Percentiles rank a stretch among this genome's conserved stretches.
Evolutionary conservation across 2,113 vertebrate genomes (phyloP).

Genomic region (Nettapus auritus): DNA sequence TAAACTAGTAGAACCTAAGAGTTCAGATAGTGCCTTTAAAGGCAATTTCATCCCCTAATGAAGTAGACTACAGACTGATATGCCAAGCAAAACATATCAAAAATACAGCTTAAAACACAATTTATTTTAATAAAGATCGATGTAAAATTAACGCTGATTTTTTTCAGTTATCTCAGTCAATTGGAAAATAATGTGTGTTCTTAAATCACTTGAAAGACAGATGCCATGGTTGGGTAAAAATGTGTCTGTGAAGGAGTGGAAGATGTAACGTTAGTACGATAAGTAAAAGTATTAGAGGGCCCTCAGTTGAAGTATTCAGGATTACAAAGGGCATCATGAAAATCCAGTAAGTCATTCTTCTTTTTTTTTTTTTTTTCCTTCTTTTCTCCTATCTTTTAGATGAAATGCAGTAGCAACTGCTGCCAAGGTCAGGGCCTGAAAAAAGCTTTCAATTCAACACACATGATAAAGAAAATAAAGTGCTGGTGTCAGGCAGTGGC

Average conservation of each 20-base stretch:
- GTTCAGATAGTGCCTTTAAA: background rate
- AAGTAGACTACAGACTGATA: background rate
- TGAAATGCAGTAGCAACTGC: slow-evolving; percentile 31
- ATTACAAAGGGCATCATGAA: slow-evolving; percentile 32
- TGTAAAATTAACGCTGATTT: background rate
- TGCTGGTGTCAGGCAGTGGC: background rate
- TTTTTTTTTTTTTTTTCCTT: background rate
- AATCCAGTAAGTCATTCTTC: background rate
- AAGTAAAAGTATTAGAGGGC: background rate
- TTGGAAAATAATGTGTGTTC: background rate
- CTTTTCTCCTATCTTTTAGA: background rate
- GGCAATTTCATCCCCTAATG: background rate
- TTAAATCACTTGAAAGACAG: background rate
- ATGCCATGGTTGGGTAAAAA: background rate
- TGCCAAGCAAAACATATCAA: fast-evolving
- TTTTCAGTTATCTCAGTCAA: background rate
- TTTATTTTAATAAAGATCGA: background rate
- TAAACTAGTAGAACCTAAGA: background rate
- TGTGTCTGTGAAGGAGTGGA: background rate
- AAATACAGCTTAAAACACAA: background rate
- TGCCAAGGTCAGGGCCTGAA: slow-evolving; percentile 58
- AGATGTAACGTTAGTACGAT: background rate
- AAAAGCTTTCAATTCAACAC: slow-evolving; percentile 30
- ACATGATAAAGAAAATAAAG: slow-evolving; percentile 46
- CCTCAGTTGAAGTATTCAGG: background rate